Evolutionary conservation across 2,888 invertebrate genomes (phyloP), one percentile per base, ranked within the genome.

Genomic region (Rugalucina vietnamica): DNA sequence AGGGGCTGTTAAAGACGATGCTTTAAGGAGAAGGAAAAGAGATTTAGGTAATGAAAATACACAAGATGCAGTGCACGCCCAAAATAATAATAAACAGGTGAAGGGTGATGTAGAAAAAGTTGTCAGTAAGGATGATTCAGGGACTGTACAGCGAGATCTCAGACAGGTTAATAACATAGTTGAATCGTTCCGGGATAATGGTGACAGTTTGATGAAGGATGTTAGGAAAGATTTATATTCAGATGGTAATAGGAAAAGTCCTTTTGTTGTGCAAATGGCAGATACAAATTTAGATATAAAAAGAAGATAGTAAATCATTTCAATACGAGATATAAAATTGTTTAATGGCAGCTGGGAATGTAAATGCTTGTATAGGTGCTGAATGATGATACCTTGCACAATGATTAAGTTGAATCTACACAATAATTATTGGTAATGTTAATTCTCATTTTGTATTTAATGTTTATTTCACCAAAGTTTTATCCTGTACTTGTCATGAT

Each of bases 61-160:
- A 54, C 10, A 54, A 27, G 57, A 57, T 29, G n/a, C 37, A 18
- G 70, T 32, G 29, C 12, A 50, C 12, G 36, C 32, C 1, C 29
- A 49, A 3, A 70, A 24, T 18, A 69, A 65, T 12, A 27, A 65
- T 27, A n/a, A n/a, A 27, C 24, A 43, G n/a, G 10, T 12, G 3
- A 72, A 39, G 3, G n/a, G 12, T 24, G 37, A 4, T 3, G 72
- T 39, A 36, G 37, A 34, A 10, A n/a, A 43, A 32, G 72, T 65
- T 65, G 21, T 18, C 4, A 34, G 34, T 34, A 12, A 65, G 10
- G 65, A 21, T 3, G 65, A 65, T 18, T 18, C 18, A 34, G 65
- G 65, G 32, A 65, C 32, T 65, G 21, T 54, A 18, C 81, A 82
- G 27, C 77, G 77, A 74, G 81, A 82, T 18, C 39, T 82, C 18